Percentiles rank a stretch among this genome's conserved stretches.
Conservation (phyloP, 2,888 invertebrate species). For the Himalopsyche anomala region DNA sequence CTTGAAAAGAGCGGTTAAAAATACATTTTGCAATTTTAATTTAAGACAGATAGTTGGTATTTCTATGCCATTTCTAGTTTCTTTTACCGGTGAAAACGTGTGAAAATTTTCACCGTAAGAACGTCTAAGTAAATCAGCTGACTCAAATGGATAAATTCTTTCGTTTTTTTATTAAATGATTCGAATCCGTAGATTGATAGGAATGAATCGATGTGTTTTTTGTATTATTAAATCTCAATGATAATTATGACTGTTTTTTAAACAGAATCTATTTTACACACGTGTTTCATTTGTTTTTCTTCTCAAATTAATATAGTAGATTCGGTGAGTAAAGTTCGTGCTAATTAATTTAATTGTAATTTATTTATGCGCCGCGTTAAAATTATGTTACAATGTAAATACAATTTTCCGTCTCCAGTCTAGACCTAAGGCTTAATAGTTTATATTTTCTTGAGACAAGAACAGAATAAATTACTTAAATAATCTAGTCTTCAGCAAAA, state of each 20-base stretch:
- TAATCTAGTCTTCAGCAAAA: not conserved
- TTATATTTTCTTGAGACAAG: slow-evolving; percentile 8
- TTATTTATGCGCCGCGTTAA: not conserved
- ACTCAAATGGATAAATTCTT: not conserved
- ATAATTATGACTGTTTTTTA: too few relatives aligned
- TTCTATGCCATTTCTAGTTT: not conserved
- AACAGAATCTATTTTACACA: not conserved
- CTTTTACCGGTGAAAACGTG: not conserved
- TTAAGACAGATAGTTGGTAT: not conserved
- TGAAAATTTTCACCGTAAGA: slow-evolving; percentile 5
- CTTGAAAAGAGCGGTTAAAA: too few relatives aligned
- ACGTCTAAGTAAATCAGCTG: not conserved
- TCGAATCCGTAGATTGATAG: not conserved
- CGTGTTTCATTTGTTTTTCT: not conserved
- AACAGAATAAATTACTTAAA: slow-evolving; percentile 30
- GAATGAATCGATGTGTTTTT: too few relatives aligned
- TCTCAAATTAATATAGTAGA: not conserved
- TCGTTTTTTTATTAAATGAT: not conserved
- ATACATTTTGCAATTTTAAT: too few relatives aligned
- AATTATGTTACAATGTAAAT: not conserved
- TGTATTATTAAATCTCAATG: too few relatives aligned
- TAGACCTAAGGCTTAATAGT: slow-evolving; percentile 1
- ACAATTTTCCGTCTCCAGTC: not conserved
- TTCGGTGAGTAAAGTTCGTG: too few relatives aligned
- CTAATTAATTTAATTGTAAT: too few relatives aligned